Base-by-base conservation (phyloP, 2,888 invertebrate species). In the Baccha elongata region DNA sequence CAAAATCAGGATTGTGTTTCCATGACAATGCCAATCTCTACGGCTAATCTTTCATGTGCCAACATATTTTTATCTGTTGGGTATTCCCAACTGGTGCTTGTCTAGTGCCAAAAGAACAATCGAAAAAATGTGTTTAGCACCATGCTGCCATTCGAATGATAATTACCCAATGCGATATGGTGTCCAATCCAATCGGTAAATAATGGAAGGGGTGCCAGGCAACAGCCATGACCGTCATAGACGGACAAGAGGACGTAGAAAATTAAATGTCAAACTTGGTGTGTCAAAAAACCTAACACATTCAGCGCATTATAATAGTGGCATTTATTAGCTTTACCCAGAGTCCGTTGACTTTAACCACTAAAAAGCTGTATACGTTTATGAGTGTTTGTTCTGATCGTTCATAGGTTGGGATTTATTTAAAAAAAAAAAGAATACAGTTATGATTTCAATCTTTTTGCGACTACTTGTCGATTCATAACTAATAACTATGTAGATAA, bases 61-160 rank as follows among this genome's bases (percentile, higher is more conserved):
- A 50, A 60, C 23, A 40, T 35, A 52, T 35, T 32, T 44, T 37
- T 42, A 52, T 68, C 23, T 23, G 40, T 71, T 78, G 78, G 83
- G 72, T 83, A 83, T 76, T 76, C 83, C 83, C 83, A 76, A 72
- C 76, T 72, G 76, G 62, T 73, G 78, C 68, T 83, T 78, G 83
- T 83, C 78, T 83, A 83, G 83, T 83, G 83, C 83, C 83, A 83
- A 72, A 78, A 76, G 83, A 72, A 83, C 83, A 73, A 68, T 73
- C 68, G 40, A 55, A 78, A 72, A 78, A 72, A 67, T 72, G 37
- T 83, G 83, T 83, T 68, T 58, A 83, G 78, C 83, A 83, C 78
- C 78, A 73, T 73, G 62, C 42, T 76, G 78, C 78, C 53, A 64
- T 68, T 72, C 76, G 78, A 78, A 83, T 83, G 83, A 73, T 83